Conservation (phyloP, 2,888 invertebrate species). For the Caenorhabditis imperialis region DNA sequence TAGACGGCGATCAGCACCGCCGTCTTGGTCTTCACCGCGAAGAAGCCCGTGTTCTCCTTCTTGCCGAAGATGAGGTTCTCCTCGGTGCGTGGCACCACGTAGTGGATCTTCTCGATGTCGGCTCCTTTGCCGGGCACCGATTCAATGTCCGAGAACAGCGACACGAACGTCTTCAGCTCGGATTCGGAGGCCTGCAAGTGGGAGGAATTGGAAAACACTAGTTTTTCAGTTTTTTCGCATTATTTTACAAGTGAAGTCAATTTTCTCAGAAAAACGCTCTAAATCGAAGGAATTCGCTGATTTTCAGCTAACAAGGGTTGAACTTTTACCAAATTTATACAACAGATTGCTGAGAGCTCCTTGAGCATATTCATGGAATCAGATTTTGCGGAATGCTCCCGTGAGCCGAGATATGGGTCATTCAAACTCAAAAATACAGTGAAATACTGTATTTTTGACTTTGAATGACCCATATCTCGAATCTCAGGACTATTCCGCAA, state of each 20-base stretch:
- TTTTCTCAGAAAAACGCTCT: background rate
- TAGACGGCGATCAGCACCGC: constrained; percentile 75
- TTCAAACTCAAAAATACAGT: too few species aligned
- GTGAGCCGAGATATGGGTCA: too few species aligned
- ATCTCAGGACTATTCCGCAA: too few species aligned
- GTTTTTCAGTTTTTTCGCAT: too few species aligned
- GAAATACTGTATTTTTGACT: too few species aligned
- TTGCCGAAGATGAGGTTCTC: constrained; percentile 77
- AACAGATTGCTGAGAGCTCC: too few species aligned
- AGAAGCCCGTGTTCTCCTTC: constrained; percentile 74
- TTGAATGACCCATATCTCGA: too few species aligned
- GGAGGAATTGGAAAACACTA: background rate
- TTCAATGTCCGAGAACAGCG: constrained; percentile 65
- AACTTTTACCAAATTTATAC: too few species aligned
- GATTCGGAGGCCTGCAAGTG: constrained; percentile 70
- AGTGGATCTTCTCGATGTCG: constrained; percentile 74
- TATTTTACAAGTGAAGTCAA: background rate
- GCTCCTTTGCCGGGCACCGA: constrained; percentile 65
- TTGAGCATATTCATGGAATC: too few species aligned
- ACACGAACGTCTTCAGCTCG: constrained; percentile 71
- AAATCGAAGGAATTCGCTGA: background rate
- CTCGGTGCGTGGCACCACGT: constrained; percentile 76
- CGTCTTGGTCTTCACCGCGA: constrained; percentile 74
- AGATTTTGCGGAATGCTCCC: too few species aligned
- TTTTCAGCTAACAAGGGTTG: too few species aligned